Base-by-base conservation (phyloP, 2,888 invertebrate genomes). In the Hyposoter didymator region DNA sequence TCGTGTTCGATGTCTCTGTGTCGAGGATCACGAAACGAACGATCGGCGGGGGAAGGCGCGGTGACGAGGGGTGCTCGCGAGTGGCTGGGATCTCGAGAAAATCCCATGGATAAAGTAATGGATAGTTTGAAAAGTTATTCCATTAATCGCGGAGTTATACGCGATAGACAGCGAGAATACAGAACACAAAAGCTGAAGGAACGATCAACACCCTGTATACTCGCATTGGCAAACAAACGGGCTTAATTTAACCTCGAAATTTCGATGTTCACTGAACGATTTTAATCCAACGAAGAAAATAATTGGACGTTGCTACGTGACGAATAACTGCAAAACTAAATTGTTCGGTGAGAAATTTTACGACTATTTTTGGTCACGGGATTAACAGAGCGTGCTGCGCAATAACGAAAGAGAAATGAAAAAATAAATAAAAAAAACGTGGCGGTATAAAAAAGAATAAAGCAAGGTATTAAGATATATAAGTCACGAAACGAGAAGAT, bases 121-220 rank as follows among this genome's bases (percentile, higher is more conserved):
- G 90, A 92, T 91, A 91, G 90, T 91, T 91, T 91, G 87, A 91
- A 69, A 93, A 85, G 92, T 93, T 92, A 93, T 92, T 93, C 92
- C 92, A 93, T 93, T 91, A 93, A 89, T 82, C 84, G 82, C 66
- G 59, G 69, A 75, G 74, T 45, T 49, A 75, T 43, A 43, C 39
- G 52, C 47, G 62, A 32, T 62, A 62, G 62, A 47, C 45, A 32
- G 62, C n/a, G 47, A 12, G 62, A 47, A 19, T 22, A 45, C 47
- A 45, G 74, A 62, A 62, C 17, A 75, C 74, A 35, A 17, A 49
- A 35, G 19, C 49, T 52, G 49, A 72, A 52, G 17, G 52, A 52
- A 35, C 35, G 49, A 10, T 49, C 10, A 35, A 72, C 49, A 49
- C n/a, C 19, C 49, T 52, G 72, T 59, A n/a, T n/a, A 59, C 22